These are phyloP conservation scores for Lutjanus erythropterus DNA, from an alignment of 2,113 vertebrate species.

Conservation along the genomic window DNA sequence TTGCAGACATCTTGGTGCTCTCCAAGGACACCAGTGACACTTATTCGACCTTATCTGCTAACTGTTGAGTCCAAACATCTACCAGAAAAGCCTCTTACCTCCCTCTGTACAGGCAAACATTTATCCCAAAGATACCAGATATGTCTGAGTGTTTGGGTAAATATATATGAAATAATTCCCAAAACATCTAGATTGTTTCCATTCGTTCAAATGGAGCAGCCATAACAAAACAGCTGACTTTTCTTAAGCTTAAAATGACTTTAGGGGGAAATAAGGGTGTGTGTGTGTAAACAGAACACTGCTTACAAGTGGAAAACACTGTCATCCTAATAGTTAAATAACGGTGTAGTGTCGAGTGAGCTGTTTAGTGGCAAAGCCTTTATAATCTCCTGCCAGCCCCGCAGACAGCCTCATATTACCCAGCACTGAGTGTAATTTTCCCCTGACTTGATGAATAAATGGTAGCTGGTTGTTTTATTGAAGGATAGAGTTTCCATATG, in stretches of 20 bases:
- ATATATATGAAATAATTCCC: background rate
- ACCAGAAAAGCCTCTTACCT: background rate
- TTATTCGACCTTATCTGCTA: background rate
- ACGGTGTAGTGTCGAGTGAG: constrained; percentile 32
- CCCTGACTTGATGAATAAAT: constrained; percentile 35
- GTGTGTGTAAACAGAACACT: background rate
- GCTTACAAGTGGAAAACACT: constrained; percentile 41
- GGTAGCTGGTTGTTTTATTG: constrained; percentile 25
- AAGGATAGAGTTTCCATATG: constrained; percentile 42
- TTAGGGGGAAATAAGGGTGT: background rate
- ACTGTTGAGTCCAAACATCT: background rate
- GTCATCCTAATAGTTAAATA: constrained; percentile 40
- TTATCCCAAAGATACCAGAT: background rate
- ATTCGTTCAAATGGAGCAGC: background rate
- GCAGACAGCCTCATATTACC: constrained; percentile 42
- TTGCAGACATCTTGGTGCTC: background rate
- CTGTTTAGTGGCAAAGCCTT: constrained; percentile 31
- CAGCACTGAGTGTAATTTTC: constrained; percentile 45
- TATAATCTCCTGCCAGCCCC: constrained; percentile 11
- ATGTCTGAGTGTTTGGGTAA: background rate
- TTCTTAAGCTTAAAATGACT: background rate
- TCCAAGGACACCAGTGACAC: background rate
- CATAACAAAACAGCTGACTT: background rate
- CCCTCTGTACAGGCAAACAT: background rate
- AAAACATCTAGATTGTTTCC: background rate